These are phyloP conservation scores for Autographa gamma DNA, from an alignment of 2,888 invertebrate species.

Conservation along the genomic window DNA sequence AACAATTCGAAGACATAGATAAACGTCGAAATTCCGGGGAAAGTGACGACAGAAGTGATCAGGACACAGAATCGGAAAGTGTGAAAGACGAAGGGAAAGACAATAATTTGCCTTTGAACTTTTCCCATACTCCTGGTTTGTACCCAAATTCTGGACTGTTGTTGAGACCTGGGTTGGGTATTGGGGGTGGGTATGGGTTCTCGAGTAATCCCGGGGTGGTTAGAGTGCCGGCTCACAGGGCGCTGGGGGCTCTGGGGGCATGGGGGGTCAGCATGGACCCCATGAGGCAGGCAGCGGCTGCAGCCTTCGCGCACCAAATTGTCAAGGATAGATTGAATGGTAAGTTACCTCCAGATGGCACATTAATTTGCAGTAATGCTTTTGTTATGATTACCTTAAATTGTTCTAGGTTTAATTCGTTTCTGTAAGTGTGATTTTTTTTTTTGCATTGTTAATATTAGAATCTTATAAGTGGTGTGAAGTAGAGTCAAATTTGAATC, in stretches of 20 bases:
- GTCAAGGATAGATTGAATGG: constrained; percentile 95
- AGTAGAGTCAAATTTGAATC: neutral
- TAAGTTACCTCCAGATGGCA: constrained; percentile 78
- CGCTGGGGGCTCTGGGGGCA: constrained; percentile 86
- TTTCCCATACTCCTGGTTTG: constrained; percentile 81
- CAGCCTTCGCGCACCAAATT: constrained; percentile 94
- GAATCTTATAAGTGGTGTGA: neutral
- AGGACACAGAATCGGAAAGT: constrained; percentile 87
- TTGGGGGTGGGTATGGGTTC: constrained; percentile 88
- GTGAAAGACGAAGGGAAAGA: constrained; percentile 84
- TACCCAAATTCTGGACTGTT: constrained; percentile 81
- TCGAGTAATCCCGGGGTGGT: constrained; percentile 93
- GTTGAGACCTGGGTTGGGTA: constrained; percentile 82
- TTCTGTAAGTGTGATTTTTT: neutral
- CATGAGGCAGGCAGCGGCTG: constrained; percentile 91
- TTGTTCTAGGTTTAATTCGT: neutral
- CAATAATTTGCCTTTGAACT: constrained; percentile 77
- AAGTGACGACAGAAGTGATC: constrained; percentile 86
- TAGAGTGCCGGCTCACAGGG: constrained; percentile 94
- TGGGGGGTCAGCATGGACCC: constrained; percentile 90
- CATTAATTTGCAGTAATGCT: neutral
- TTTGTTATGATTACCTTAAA: neutral
- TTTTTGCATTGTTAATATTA: neutral
- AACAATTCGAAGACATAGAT: constrained; percentile 91
- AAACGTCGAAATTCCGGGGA: constrained; percentile 86